Evolutionary conservation across 2,797 vertebrate genomes (phyloP), one percentile per base, ranked within the genome.

Genomic region (Petrocephalus schoutedeni): DNA sequence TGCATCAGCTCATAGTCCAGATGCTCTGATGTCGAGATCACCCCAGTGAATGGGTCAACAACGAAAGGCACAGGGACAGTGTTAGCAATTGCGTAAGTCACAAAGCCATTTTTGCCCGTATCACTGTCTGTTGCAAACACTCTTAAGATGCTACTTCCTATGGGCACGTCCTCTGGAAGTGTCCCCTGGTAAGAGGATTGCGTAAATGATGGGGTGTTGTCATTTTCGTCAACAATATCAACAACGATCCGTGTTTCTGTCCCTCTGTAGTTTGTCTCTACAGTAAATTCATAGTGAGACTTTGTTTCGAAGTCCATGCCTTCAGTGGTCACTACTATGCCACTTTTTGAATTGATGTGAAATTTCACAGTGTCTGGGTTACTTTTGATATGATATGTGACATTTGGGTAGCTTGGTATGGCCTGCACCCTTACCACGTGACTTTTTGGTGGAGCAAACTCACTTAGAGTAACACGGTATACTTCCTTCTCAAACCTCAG

Each of bases 1-100:
- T 96, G 97, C 97, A 98, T 98, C 87, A 98, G 93, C 92, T 99
- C 98, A 14, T 99, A 99, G 92, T 99, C 98, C 92, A 99, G 93
- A 32, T 96, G 94, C 89, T 96, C 96, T 0, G 96, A 94, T 59
- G 97, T 98, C 1, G 95, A 96, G 92, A 99, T 97, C 77, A 96
- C 87, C 0, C 98, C 98, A 3, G 95, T 96, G 77, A 98, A 96
- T 0, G 97, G 96, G 71, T 99, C 95, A 4, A 99, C 97, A 14
- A 93, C 92, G 89, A 99, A 99, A 0, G 98, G 98, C 61, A 96
- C 89, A 0, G 91, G 91, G 77, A 93, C 95, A 2, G 96, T 92
- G 87, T 95, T 96, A 59, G 95, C 94, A 64, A 99, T 96, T 4
- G 95, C 89, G 16, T 98, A 99, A 2, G 97, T 98, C 89, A 99